These are phyloP conservation scores for Saguinus imperator DNA, from an alignment of 2,113 vertebrate species.

Conservation along the genomic window DNA sequence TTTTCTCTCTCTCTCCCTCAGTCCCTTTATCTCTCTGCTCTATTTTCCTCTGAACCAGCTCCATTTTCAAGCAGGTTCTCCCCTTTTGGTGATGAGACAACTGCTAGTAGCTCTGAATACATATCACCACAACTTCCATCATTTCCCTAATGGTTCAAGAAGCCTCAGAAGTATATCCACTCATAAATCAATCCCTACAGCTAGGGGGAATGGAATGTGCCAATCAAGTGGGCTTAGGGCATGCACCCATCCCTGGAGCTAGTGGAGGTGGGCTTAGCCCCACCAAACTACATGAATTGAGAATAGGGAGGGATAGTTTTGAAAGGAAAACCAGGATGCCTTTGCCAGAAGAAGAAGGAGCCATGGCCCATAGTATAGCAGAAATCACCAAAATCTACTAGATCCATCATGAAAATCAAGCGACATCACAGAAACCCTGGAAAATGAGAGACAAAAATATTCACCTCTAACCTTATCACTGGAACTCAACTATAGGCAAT, in stretches of 20 bases:
- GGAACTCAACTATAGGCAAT: not conserved
- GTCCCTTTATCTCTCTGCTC: not conserved
- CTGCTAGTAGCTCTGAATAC: not conserved
- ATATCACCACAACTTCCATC: not conserved
- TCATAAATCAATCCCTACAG: not conserved
- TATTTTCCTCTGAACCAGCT: not conserved
- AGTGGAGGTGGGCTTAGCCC: not conserved
- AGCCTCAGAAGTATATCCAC: not conserved
- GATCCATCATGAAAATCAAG: not conserved
- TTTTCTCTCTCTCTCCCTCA: not conserved
- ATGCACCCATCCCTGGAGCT: not conserved
- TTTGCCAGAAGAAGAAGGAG: not conserved
- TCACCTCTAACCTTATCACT: not conserved
- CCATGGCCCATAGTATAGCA: accelerated
- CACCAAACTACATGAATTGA: not conserved
- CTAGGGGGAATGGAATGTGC: accelerated
- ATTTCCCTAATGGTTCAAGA: not conserved
- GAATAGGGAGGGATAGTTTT: not conserved
- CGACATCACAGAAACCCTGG: not conserved
- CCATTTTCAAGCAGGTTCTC: not conserved
- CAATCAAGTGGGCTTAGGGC: not conserved
- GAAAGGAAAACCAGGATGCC: not conserved
- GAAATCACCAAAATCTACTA: not conserved
- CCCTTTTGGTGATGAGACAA: not conserved
- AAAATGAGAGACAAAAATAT: not conserved